A percentile compares a stretch with the other conserved stretches of the same genome.
Evolutionary conservation across 2,888 invertebrate species (phyloP).

Genomic region (Nycteola revayana): DNA sequence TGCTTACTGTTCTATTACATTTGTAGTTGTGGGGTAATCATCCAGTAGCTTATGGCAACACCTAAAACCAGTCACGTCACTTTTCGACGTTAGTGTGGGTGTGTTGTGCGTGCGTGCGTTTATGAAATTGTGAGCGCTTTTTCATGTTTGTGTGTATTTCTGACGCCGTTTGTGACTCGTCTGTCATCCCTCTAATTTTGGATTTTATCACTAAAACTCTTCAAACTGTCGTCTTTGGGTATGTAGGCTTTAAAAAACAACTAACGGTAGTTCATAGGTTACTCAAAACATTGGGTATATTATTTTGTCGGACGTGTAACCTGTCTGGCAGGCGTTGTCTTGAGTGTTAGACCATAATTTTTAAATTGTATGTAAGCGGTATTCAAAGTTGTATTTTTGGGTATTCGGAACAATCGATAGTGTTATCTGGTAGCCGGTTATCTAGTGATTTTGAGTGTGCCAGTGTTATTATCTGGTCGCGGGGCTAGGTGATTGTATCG

Average conservation of each 20-base stretch:
- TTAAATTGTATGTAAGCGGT: constrained; percentile 26
- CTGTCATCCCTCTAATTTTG: constrained; percentile 70
- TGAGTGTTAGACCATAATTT: constrained; percentile 36
- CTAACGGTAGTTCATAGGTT: constrained; percentile 26
- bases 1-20: no score
- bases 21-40: neutral
- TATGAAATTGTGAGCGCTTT: constrained; percentile 57
- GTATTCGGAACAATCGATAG: constrained; percentile 38
- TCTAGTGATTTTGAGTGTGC: constrained; percentile 56
- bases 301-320: constrained; percentile 40
- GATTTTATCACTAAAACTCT: constrained; percentile 77
- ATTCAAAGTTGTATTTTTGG: constrained; percentile 35
- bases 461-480: constrained; percentile 60
- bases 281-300: constrained; percentile 37
- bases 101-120: constrained; percentile 56
- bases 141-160: constrained; percentile 76
- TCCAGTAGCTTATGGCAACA: constrained; percentile 37
- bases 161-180: constrained; percentile 72
- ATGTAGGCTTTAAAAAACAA: constrained; percentile 49
- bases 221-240: constrained; percentile 74
- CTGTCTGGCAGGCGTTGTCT: constrained; percentile 74
- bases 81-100: constrained; percentile 58
- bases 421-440: constrained; percentile 59
- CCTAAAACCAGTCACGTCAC: constrained; percentile 56
- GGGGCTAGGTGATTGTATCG: constrained; percentile 45